A percentile compares a stretch with the other conserved stretches of the same genome.
Conservation (phyloP, 2,113 vertebrate genomes). For the Felis chaus region DNA sequence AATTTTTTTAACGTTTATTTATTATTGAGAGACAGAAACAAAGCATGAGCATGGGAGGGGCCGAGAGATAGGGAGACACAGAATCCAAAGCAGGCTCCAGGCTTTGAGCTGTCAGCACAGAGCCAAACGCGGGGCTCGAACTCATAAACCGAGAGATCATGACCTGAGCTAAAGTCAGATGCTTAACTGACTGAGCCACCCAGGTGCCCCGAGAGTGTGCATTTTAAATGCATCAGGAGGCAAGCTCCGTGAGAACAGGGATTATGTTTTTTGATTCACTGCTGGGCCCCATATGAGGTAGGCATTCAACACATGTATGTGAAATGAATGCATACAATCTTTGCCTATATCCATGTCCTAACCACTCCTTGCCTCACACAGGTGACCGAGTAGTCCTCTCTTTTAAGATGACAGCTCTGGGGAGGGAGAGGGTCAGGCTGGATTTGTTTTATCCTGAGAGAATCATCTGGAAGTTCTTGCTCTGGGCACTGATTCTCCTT, state of each 20-base stretch:
- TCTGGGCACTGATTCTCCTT: background rate
- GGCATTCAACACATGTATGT: background rate
- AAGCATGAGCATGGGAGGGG: too few relatives aligned
- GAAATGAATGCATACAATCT: slow-evolving; percentile 26
- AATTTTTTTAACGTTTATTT: too few relatives aligned
- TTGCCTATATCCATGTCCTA: slow-evolving; percentile 3
- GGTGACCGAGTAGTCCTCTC: background rate
- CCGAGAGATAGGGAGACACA: too few relatives aligned
- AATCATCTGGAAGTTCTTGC: background rate
- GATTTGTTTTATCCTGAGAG: slow-evolving; percentile 7
- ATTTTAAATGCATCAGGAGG: background rate
- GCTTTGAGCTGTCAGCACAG: too few relatives aligned
- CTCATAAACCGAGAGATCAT: too few relatives aligned
- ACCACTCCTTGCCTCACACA: background rate
- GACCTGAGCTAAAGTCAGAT: too few relatives aligned
- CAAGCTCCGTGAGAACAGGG: background rate
- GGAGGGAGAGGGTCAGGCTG: background rate
- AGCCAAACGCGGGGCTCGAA: too few relatives aligned
- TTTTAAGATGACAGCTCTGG: background rate
- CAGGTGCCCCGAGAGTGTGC: background rate
- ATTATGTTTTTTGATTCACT: background rate
- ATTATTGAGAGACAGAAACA: too few relatives aligned
- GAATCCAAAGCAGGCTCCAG: too few relatives aligned
- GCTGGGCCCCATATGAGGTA: background rate
- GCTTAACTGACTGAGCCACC: too few relatives aligned